Percentiles rank a stretch among this genome's conserved stretches.
Conservation (phyloP, 2,797 vertebrate species). For the Tapera naevia region DNA sequence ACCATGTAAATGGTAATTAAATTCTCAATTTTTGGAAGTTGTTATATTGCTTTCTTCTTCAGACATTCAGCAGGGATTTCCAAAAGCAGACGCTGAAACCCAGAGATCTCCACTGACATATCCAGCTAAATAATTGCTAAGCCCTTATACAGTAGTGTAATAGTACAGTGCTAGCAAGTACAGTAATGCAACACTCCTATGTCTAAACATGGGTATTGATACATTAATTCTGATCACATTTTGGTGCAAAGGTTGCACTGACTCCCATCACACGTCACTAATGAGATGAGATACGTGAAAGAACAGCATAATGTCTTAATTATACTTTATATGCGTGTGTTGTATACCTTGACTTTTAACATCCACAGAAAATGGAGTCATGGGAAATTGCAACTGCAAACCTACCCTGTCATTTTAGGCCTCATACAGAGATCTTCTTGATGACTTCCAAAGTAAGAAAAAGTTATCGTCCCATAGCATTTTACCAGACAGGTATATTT, state of each 20-base stretch:
- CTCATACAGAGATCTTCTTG: neutral
- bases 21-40: neutral
- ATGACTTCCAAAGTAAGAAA: neutral
- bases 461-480: neutral
- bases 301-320: neutral
- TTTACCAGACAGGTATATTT: neutral
- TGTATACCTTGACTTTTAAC: neutral
- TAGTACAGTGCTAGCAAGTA: neutral
- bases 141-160: neutral
- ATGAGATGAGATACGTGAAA: neutral
- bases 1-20: neutral
- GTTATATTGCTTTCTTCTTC: neutral
- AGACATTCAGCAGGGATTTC: neutral
- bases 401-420: too few species aligned
- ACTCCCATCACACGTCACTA: neutral
- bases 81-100: neutral
- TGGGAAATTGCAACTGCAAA: neutral
- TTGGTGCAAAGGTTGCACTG: neutral
- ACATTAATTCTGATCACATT: neutral
- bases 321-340: rapidly evolving
- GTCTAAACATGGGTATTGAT: neutral
- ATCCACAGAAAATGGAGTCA: neutral
- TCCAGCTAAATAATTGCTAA: neutral
- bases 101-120: neutral
- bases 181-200: neutral